Base-by-base conservation (phyloP, 1,140 invertebrate genomes). In the Pararge aegeria region DNA sequence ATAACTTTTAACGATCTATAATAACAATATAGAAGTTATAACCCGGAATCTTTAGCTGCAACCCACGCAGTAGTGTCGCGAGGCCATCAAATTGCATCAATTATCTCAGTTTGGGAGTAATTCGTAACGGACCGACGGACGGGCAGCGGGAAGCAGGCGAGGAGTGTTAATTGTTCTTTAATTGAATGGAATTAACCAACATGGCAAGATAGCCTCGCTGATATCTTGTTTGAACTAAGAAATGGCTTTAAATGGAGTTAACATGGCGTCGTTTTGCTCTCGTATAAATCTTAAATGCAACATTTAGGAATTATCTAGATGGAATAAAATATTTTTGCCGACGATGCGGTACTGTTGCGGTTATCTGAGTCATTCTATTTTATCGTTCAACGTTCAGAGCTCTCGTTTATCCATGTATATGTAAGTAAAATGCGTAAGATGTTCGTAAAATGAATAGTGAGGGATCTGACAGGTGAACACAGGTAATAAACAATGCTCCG, bases 91-190 rank as follows among this genome's bases (percentile, higher is more conserved):
- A 40, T 54, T 42, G 10, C 52, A 55, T 30, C 53, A 55, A 46
- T 55, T 55, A 50, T 50, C 27, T 30, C 15, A 34, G 42, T 55
- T 55, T 55, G 5, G 53, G 27, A 46, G 16, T 55, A 55, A 55
- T 55, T 55, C 20, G 20, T 30, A 34, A 16, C 42, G 52, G 56
- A 62, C 34, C 54, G 48, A 60, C 57, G 20, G 12, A 55, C 57
- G 20, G 12, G 53, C 58, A 63, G 62, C 67, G 67, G 59, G 61
- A 64, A 66, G 64, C 61, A 21, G 34, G 34, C 64, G 66, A 73
- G 70, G 71, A 61, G 51, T 48, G 19, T 56, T 62, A 70, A 75
- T 67, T 75, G 70, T 53, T 51, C 52, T 64, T 62, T 75, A 75
- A 75, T 75, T 75, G 70, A 64, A 59, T 37, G 29, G 48, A 72